Percentiles rank a stretch among this genome's conserved stretches.
Evolutionary conservation across 2,113 vertebrate species (phyloP).

Genomic region (Gallinago jamesoni): DNA sequence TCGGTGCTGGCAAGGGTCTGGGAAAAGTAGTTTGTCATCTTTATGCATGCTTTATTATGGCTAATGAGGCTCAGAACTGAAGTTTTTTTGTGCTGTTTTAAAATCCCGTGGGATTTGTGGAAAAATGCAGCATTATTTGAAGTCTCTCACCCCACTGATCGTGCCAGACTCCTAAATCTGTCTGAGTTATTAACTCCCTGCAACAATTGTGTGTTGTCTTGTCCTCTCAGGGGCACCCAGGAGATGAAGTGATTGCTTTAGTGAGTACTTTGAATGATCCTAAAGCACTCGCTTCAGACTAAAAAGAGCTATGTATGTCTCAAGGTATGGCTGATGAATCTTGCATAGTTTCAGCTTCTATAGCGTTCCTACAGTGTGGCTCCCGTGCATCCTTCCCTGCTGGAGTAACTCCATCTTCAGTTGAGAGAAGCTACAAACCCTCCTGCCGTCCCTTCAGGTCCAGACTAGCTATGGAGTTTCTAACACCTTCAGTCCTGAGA

Average conservation of each 20-base stretch:
- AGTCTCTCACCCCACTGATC: neutral
- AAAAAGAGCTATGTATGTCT: neutral
- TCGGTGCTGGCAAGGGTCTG: neutral
- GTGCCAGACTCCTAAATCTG: neutral
- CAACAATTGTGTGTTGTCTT: neutral
- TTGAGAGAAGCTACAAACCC: neutral
- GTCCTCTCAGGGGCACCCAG: neutral
- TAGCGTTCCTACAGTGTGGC: neutral
- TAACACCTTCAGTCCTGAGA: neutral
- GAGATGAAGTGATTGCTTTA: neutral
- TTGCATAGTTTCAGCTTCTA: neutral
- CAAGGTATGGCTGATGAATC: neutral
- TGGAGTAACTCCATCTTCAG: neutral
- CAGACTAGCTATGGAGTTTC: neutral
- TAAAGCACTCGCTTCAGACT: too few relatives aligned
- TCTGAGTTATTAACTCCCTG: neutral
- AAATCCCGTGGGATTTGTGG: neutral
- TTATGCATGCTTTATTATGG: neutral
- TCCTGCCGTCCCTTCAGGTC: neutral
- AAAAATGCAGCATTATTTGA: neutral
- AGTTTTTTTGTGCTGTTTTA: neutral
- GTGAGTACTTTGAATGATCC: too few relatives aligned
- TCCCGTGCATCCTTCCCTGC: neutral
- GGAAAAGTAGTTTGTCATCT: neutral
- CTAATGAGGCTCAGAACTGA: neutral